A percentile compares a stretch with the other conserved stretches of the same genome.
These are phyloP conservation scores for Idaea straminata DNA, from an alignment of 2,888 invertebrate species.

Conservation along the genomic window DNA sequence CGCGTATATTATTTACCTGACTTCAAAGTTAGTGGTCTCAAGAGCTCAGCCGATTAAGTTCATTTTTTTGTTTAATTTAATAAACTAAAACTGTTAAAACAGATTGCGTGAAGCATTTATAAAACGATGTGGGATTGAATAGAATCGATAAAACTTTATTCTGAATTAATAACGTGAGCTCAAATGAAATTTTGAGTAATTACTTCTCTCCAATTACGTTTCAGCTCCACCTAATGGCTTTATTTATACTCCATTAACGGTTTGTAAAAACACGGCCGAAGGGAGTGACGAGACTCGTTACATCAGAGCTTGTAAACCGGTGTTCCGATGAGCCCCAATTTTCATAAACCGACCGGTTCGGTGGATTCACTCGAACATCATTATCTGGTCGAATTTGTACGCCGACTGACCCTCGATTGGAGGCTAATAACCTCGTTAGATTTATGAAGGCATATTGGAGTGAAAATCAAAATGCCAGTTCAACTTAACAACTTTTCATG, in stretches of 20 bases:
- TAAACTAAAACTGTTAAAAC: not conserved
- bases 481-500: no score
- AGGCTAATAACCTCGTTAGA: not conserved
- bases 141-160: conserved; percentile 20
- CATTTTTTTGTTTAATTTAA: not conserved
- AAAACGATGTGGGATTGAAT: conserved; percentile 12
- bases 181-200: conserved; percentile 25
- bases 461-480: no score
- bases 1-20: no score
- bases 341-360: conserved; percentile 35
- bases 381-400: not conserved
- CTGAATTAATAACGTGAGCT: conserved; percentile 25
- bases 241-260: conserved; percentile 25
- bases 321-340: conserved; percentile 25
- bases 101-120: not conserved
- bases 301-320: conserved; percentile 24
- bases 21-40: not conserved
- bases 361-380: conserved; percentile 6
- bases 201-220: conserved; percentile 20
- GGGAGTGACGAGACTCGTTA: conserved; percentile 34
- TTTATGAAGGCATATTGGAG: no score
- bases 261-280: conserved; percentile 19
- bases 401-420: not conserved
- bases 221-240: conserved; percentile 14
- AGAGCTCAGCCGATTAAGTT: not conserved